A percentile compares a stretch with the other conserved stretches of the same genome.
Evolutionary conservation across 1,140 invertebrate species (phyloP).

Genomic region (Atta cephalotes): DNA sequence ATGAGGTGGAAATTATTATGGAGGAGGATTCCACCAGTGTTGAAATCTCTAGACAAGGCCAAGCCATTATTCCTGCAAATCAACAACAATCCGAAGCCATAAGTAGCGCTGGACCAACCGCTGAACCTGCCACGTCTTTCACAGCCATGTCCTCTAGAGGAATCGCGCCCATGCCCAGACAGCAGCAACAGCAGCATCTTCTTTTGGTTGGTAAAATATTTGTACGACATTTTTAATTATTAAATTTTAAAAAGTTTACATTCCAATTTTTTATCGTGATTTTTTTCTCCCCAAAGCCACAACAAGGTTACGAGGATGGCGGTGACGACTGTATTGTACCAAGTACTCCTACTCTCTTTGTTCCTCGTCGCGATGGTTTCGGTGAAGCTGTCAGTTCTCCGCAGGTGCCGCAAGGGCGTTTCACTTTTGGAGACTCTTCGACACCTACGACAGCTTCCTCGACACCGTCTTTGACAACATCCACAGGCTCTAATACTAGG

Average conservation of each 20-base stretch:
- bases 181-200: conserved; percentile 84
- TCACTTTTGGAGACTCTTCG: conserved; percentile 90
- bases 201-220: conserved; percentile 78
- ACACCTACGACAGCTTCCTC: conserved; percentile 81
- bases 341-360: conserved; percentile 94
- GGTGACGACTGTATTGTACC: conserved; percentile 96
- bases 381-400: conserved; percentile 97
- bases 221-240: conserved; percentile 21
- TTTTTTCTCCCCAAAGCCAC: conserved; percentile 76
- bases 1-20: conserved; percentile 89
- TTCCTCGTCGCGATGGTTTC: conserved; percentile 93
- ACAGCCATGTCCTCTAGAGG: conserved; percentile 83
- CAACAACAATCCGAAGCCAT: conserved; percentile 87
- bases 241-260: background rate
- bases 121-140: conserved; percentile 85
- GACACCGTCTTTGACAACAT: conserved; percentile 78
- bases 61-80: conserved; percentile 76
- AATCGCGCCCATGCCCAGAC: conserved; percentile 82
- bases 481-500: conserved; percentile 76
- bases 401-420: conserved; percentile 90
- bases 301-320: conserved; percentile 89
- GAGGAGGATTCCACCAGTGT: conserved; percentile 87
- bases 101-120: conserved; percentile 86
- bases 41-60: conserved; percentile 87
- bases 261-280: background rate